These are phyloP conservation scores for Lordiphosa fenestrarum DNA, from an alignment of 2,888 invertebrate species.

Conservation along the genomic window DNA sequence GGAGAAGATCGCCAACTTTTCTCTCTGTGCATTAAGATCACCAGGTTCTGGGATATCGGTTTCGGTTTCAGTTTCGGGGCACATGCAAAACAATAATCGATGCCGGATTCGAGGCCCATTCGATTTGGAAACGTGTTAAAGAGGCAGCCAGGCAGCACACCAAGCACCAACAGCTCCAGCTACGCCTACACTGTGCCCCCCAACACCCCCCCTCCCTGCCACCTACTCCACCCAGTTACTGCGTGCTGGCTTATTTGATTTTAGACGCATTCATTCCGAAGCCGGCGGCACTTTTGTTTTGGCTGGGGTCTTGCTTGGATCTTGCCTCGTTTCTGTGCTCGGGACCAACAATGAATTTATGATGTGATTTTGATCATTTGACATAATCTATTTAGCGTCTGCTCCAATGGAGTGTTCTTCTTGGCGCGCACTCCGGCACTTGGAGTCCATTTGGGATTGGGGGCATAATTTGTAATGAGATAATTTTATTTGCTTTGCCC, in stretches of 20 bases:
- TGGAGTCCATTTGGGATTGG: conserved; percentile 38
- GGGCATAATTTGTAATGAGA: conserved; percentile 75
- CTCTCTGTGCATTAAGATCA: too few relatives aligned
- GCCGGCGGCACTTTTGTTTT: conserved; percentile 46
- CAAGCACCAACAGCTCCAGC: conserved; percentile 11
- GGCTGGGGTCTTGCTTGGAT: conserved; percentile 9
- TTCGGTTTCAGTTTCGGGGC: conserved; percentile 33
- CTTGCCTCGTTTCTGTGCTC: background rate
- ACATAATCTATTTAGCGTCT: conserved; percentile 79
- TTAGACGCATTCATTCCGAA: conserved; percentile 64
- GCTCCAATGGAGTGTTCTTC: conserved; percentile 31
- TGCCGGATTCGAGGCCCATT: conserved; percentile 48
- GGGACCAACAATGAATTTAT: conserved; percentile 66
- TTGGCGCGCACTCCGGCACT: conserved; percentile 7
- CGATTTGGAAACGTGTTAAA: conserved; percentile 73
- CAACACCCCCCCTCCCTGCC: background rate
- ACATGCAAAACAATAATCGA: conserved; percentile 73
- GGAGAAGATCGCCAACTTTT: too few relatives aligned
- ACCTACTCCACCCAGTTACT: background rate
- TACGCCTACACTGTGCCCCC: conserved; percentile 56
- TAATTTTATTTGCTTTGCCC: conserved; percentile 78
- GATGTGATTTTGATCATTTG: conserved; percentile 80
- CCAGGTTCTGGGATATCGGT: conserved; percentile 18
- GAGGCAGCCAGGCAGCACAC: conserved; percentile 42
- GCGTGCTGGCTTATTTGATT: conserved; percentile 67